Conservation (phyloP, 2,113 vertebrate species). For the Lipotes vexillifer region DNA sequence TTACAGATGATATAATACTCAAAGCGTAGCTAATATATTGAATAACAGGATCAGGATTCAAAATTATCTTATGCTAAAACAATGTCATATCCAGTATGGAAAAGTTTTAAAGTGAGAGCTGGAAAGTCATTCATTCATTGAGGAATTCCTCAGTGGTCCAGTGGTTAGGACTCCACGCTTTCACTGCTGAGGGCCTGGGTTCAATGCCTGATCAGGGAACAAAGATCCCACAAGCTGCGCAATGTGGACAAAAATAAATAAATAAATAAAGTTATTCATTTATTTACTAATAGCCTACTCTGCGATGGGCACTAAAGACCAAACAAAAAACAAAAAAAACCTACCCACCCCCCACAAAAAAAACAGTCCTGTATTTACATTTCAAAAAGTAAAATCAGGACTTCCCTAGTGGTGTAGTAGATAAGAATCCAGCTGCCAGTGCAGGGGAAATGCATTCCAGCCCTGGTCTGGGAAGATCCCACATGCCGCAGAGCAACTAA, state of each 20-base stretch:
- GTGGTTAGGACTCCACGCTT: not conserved
- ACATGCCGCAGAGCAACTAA: too few species aligned
- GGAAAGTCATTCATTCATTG: slow-evolving; percentile 3
- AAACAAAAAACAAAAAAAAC: not conserved
- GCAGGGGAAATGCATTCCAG: too few species aligned
- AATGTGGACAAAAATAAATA: not conserved
- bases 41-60: slow-evolving; percentile 16
- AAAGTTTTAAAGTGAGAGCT: slow-evolving; percentile 44
- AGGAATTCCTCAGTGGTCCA: not conserved
- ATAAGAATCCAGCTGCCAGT: too few species aligned
- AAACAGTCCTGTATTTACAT: not conserved
- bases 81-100: not conserved
- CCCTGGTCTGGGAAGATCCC: too few species aligned
- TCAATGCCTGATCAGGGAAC: not conserved
- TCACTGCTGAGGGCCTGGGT: not conserved
- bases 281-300: not conserved
- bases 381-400: not conserved
- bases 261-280: not conserved
- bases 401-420: too few species aligned
- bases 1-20: not conserved
- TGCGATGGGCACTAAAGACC: not conserved
- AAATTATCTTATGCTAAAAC: slow-evolving; percentile 5
- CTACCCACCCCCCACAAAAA: too few species aligned
- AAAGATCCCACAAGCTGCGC: not conserved
- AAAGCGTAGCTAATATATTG: not conserved